Percentiles rank a stretch among this genome's conserved stretches.
Evolutionary conservation across 2,113 vertebrate genomes (phyloP).

Genomic region (Rattus rattus): DNA sequence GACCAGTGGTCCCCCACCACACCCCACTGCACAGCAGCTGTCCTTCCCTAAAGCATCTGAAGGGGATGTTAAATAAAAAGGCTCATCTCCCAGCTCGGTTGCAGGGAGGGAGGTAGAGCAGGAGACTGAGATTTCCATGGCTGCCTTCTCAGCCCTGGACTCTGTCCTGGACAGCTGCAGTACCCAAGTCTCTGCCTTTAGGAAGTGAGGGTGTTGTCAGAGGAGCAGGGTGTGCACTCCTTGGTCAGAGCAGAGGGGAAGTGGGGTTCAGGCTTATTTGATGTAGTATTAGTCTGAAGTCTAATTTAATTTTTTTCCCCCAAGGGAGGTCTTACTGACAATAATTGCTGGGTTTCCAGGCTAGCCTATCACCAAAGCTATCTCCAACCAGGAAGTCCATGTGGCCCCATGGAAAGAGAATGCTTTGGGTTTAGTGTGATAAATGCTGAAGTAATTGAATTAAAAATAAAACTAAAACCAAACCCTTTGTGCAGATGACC

Average conservation of each 20-base stretch:
- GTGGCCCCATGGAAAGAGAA: not conserved
- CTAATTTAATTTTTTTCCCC: not conserved
- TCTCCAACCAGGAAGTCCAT: not conserved
- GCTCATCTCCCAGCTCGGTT: not conserved
- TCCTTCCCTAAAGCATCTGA: not conserved
- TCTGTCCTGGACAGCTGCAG: fast-evolving
- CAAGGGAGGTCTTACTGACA: not conserved
- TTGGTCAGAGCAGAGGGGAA: not conserved
- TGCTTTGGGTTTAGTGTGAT: not conserved
- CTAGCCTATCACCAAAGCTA: not conserved
- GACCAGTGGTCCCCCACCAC: fast-evolving
- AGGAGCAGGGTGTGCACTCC: fast-evolving
- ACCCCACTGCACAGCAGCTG: no score
- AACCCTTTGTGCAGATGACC: not conserved
- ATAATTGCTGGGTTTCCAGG: not conserved
- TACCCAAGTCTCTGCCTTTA: not conserved
- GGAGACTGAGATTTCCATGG: fast-evolving
- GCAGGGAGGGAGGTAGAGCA: not conserved
- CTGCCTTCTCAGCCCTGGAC: fast-evolving
- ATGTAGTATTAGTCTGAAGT: not conserved
- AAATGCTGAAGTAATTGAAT: not conserved
- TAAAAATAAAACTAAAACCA: not conserved
- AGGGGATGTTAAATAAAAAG: not conserved
- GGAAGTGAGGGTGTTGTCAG: fast-evolving
- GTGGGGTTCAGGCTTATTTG: not conserved